Evolutionary conservation across 1,140 invertebrate genomes (phyloP), one percentile per base, ranked within the genome.

Genomic region (Ceratosolen fusciceps): DNA sequence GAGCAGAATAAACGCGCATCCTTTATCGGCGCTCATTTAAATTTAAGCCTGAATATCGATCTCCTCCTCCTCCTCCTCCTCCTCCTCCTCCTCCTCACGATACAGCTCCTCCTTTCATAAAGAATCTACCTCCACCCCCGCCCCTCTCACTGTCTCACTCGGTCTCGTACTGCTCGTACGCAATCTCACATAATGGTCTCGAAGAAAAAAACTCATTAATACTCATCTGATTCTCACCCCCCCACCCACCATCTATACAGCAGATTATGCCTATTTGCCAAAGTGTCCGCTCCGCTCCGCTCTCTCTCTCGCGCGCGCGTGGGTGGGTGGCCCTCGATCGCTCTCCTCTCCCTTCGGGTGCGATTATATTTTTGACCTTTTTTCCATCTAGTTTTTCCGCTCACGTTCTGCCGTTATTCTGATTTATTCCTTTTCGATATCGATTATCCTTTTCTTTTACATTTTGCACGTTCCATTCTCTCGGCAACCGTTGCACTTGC

Each of bases 191-290:
- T 82, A 85, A 86, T 83, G 81, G 83, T 82, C 83, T 70, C 84
- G 86, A 89, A 89, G 89, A 90, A 89, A 89, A 90, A 90, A 90
- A 89, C 88, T 90, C 88, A 89, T 90, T 90, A 90, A 89, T n/a
- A n/a, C 86, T 87, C 86, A 86, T 87, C 85, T 85, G 83, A 78
- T 81, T 79, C 80, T 86, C 83, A 65, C 82, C 82, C 77, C 65
- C 79, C 81, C 56, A 67, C 80, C 80, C n/a, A n/a, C n/a, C n/a
- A n/a, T n/a, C n/a, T n/a, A n/a, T n/a, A n/a, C n/a, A n/a, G n/a
- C n/a, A n/a, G n/a, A n/a, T n/a, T n/a, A n/a, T n/a, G n/a, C n/a
- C n/a, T n/a, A n/a, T n/a, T n/a, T n/a, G n/a, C n/a, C n/a, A n/a
- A n/a, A n/a, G n/a, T n/a, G n/a, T n/a, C n/a, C n/a, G n/a, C n/a